Conservation (phyloP, 1,140 invertebrate species). For the Amphibalanus amphitrite region DNA sequence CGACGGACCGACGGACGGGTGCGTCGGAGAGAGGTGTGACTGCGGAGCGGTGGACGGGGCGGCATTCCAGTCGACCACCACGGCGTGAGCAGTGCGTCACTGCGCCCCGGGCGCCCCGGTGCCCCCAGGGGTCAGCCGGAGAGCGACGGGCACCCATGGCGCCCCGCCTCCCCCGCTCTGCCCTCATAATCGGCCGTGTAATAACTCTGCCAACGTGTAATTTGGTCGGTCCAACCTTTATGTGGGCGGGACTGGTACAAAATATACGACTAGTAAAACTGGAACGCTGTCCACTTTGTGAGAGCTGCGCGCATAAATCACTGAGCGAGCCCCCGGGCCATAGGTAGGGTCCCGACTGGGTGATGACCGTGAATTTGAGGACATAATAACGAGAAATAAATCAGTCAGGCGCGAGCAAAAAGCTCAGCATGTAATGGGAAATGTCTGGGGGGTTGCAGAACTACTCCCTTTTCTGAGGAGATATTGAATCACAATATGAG, state of each 20-base stretch:
- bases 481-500: neutral
- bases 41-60: neutral
- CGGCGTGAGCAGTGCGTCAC: neutral
- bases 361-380: neutral
- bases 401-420: neutral
- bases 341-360: too few relatives aligned
- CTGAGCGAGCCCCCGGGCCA: neutral
- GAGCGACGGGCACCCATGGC: neutral
- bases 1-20: neutral
- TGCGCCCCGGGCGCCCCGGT: too few relatives aligned
- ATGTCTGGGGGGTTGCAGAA: neutral
- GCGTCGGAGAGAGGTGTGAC: too few relatives aligned
- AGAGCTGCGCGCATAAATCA: neutral
- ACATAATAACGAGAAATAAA: neutral
- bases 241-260: neutral
- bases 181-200: neutral
- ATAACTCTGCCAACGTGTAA: neutral
- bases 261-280: slow-evolving; percentile 1
- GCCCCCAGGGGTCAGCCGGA: neutral
- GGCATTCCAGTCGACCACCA: neutral
- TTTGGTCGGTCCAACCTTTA: neutral
- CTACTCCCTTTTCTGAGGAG: neutral
- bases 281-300: neutral
- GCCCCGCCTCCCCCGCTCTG: neutral
- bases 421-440: neutral